Evolutionary conservation across 1,140 invertebrate genomes (phyloP).

Genomic region (Drosophila orosa): DNA sequence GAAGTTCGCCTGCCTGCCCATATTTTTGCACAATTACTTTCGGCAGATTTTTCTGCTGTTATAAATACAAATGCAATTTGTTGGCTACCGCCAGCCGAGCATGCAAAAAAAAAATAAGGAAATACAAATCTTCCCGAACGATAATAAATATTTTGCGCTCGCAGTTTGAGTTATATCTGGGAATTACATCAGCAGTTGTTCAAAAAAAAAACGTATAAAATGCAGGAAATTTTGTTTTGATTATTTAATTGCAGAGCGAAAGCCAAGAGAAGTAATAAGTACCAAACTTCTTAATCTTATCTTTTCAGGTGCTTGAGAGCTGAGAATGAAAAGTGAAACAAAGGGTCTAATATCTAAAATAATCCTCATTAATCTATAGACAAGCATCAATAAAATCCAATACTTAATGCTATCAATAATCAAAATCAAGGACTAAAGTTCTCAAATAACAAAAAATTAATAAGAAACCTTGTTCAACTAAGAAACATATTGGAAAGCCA

Average conservation of each 20-base stretch:
- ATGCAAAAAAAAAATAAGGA: slow-evolving; percentile 34
- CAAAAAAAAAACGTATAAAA: not conserved
- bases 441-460: not conserved
- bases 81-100: slow-evolving; percentile 42
- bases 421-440: not conserved
- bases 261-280: slow-evolving; percentile 3
- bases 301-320: slow-evolving; percentile 33
- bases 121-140: slow-evolving; percentile 18
- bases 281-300: slow-evolving; percentile 9
- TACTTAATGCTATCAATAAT: slow-evolving; percentile 8
- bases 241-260: slow-evolving; percentile 1
- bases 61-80: slow-evolving; percentile 45
- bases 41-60: slow-evolving; percentile 17
- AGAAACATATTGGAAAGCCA: not conserved
- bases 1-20: not conserved
- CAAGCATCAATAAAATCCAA: slow-evolving; percentile 1
- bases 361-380: slow-evolving; percentile 13
- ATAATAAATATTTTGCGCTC: slow-evolving; percentile 21
- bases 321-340: slow-evolving; percentile 22
- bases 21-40: not conserved
- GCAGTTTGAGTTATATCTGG: slow-evolving; percentile 1
- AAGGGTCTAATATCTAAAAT: not conserved
- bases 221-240: slow-evolving; percentile 7
- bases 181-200: slow-evolving; percentile 23
- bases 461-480: not conserved